Evolutionary conservation across 2,797 vertebrate genomes (phyloP).

Genomic region (Distichodus sexfasciatus): DNA sequence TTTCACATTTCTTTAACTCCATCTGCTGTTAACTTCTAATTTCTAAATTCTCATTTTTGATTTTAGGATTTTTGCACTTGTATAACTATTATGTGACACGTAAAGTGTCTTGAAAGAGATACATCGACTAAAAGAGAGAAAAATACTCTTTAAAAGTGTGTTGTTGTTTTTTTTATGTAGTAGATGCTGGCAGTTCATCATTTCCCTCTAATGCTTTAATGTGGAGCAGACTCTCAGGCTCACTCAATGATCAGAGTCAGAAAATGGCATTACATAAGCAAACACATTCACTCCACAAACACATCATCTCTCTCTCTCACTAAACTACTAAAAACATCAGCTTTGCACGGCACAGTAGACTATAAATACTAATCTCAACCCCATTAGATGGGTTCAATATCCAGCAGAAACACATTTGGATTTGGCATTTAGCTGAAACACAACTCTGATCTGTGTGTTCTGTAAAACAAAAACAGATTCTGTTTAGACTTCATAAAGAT

Average conservation of each 20-base stretch:
- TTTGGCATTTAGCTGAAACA: neutral
- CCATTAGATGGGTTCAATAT: neutral
- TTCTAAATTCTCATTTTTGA: no score
- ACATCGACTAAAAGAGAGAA: no score
- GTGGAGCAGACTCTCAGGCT: constrained; percentile 15
- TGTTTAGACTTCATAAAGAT: neutral
- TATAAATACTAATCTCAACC: neutral
- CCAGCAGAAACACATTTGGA: neutral
- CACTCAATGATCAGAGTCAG: constrained; percentile 2
- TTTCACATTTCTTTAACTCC: no score
- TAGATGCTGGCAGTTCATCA: no score
- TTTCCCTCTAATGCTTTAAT: neutral
- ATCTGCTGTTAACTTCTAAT: no score
- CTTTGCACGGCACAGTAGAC: neutral
- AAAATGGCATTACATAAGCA: constrained; percentile 30
- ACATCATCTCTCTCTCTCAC: neutral
- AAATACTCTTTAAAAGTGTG: no score
- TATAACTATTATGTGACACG: no score
- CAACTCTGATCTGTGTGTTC: neutral
- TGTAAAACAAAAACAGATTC: neutral
- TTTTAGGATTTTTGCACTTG: no score
- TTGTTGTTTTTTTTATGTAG: no score
- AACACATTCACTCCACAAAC: constrained; percentile 6
- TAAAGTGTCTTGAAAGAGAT: no score
- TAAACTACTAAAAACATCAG: neutral